Conservation (phyloP, 2,113 vertebrate genomes). For the Xiphias gladius region DNA sequence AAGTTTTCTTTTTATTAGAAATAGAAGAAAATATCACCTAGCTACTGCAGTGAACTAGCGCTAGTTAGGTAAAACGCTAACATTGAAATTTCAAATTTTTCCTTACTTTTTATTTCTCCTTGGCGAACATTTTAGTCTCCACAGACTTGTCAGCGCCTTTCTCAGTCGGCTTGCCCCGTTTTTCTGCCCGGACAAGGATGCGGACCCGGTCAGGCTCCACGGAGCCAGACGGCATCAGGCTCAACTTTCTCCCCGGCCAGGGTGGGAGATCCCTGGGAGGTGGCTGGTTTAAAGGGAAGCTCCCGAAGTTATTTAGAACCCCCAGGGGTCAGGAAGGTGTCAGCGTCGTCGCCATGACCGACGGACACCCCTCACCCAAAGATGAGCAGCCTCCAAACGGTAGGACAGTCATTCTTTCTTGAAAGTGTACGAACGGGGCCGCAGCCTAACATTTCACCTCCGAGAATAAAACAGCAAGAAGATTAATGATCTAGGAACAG, state of each 20-base stretch:
- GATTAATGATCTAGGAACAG: too few relatives aligned
- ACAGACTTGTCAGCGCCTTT: background rate
- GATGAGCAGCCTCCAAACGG: background rate
- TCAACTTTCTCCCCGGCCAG: background rate
- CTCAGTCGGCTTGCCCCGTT: background rate
- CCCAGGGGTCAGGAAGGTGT: fast-evolving
- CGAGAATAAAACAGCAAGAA: background rate
- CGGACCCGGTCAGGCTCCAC: background rate
- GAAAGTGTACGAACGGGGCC: too few relatives aligned
- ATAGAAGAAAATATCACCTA: background rate
- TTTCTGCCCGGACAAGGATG: background rate
- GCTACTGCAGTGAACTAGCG: background rate
- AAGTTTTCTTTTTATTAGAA: background rate
- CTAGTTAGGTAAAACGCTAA: background rate
- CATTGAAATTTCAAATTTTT: background rate
- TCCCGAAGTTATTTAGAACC: background rate
- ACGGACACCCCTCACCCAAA: background rate
- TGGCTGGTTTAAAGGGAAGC: background rate
- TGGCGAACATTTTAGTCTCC: background rate
- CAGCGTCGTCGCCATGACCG: fast-evolving
- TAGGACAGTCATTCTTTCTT: too few relatives aligned
- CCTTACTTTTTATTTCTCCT: background rate
- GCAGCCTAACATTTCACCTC: background rate
- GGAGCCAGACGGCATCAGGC: background rate
- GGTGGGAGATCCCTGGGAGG: background rate